Evolutionary conservation across 2,888 invertebrate species (phyloP).

Genomic region (Perizoma affinitatum): DNA sequence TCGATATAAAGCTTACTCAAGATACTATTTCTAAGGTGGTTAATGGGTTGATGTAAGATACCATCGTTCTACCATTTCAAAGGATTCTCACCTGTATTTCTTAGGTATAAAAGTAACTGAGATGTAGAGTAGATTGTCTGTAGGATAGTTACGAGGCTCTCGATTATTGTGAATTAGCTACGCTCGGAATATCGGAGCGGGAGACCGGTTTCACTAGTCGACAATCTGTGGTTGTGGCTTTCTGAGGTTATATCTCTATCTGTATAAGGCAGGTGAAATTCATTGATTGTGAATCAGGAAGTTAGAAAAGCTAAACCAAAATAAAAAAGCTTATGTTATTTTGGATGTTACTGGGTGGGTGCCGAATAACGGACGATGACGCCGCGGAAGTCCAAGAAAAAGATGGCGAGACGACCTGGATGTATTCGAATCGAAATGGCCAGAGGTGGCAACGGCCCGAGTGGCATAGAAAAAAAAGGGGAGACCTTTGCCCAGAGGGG

Average conservation of each 20-base stretch:
- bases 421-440: too few relatives aligned
- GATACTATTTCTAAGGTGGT: slow-evolving; percentile 18
- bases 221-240: slow-evolving; percentile 14
- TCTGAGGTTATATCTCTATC: not conserved
- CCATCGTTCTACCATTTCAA: slow-evolving; percentile 12
- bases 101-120: slow-evolving; percentile 13
- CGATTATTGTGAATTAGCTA: slow-evolving; percentile 71
- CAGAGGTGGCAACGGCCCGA: too few relatives aligned
- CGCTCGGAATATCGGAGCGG: slow-evolving; percentile 43
- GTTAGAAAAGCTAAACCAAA: too few relatives aligned
- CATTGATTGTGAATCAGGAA: not conserved
- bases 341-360: too few relatives aligned
- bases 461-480: too few relatives aligned
- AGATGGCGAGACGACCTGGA: too few relatives aligned
- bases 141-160: slow-evolving; percentile 54
- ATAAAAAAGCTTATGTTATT: too few relatives aligned
- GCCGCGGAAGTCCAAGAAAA: too few relatives aligned
- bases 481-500: too few relatives aligned
- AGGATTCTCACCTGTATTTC: slow-evolving; percentile 14
- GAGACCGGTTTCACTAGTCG: slow-evolving; percentile 30
- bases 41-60: slow-evolving; percentile 29
- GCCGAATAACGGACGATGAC: too few relatives aligned
- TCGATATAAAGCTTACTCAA: slow-evolving; percentile 4
- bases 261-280: slow-evolving; percentile 1
- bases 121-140: slow-evolving; percentile 34